These are phyloP conservation scores for Caenorhabditis drosophilae DNA, from an alignment of 2,888 invertebrate species.

Conservation along the genomic window DNA sequence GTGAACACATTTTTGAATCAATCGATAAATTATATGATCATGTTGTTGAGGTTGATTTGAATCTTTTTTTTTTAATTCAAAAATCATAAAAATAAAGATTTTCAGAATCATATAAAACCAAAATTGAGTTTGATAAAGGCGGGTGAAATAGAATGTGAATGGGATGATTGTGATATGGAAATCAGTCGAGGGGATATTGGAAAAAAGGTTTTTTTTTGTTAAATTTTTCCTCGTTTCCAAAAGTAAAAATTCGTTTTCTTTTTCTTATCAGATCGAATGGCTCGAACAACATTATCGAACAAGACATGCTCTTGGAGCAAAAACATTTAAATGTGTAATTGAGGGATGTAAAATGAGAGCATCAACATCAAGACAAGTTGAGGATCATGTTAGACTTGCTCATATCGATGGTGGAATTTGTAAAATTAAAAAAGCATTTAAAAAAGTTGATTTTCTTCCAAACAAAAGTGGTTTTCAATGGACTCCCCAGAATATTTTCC, in stretches of 20 bases:
- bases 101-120: too few species aligned
- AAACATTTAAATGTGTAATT: background rate
- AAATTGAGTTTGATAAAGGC: too few species aligned
- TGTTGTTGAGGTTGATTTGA: background rate
- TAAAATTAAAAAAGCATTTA: too few species aligned
- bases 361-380: background rate
- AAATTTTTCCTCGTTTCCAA: background rate
- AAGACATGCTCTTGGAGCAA: background rate
- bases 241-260: background rate
- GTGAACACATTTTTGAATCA: background rate
- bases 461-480: too few species aligned
- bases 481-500: too few species aligned
- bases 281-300: background rate
- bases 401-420: background rate
- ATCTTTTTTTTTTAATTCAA: too few species aligned
- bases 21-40: background rate
- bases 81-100: too few species aligned
- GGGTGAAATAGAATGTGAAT: background rate
- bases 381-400: background rate
- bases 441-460: too few species aligned
- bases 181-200: background rate
- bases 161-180: slow-evolving; percentile 4
- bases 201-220: background rate
- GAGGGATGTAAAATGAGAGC: background rate
- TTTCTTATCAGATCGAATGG: background rate